Percentiles rank a stretch among this genome's conserved stretches.
These are phyloP conservation scores for Sinodicranocentrus sp. DNA, from an alignment of 2,888 invertebrate genomes.

Conservation along the genomic window DNA sequence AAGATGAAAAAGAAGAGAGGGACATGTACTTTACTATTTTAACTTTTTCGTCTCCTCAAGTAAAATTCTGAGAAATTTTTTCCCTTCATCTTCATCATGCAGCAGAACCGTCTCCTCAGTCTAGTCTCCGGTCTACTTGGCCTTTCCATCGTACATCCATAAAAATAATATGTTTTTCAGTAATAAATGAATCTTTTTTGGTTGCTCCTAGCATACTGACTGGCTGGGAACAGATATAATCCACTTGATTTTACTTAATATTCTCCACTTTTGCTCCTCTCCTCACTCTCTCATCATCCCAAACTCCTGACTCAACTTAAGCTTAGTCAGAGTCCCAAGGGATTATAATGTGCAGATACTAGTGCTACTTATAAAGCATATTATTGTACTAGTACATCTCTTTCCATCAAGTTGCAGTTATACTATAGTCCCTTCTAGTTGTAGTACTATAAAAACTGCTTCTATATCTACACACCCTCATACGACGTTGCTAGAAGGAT, in stretches of 20 bases:
- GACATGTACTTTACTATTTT: not conserved
- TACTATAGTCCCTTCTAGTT: not conserved
- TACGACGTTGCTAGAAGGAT: not conserved
- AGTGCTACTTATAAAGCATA: not conserved
- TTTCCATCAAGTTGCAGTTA: constrained; percentile 4
- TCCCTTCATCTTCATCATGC: constrained; percentile 3
- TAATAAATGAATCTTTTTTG: not conserved
- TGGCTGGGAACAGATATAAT: constrained; percentile 12
- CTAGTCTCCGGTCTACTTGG: not conserved
- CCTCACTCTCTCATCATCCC: not conserved
- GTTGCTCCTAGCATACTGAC: not conserved
- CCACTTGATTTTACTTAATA: constrained; percentile 25
- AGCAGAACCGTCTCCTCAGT: not conserved
- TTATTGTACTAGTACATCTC: not conserved
- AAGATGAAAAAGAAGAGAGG: not conserved
- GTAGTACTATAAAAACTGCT: not conserved
- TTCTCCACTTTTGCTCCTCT: not conserved
- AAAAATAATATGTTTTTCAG: not conserved
- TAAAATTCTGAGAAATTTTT: constrained; percentile 4
- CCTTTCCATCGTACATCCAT: not conserved
- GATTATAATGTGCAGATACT: not conserved
- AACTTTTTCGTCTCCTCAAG: not conserved
- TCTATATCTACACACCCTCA: not conserved
- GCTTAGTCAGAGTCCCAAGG: constrained; percentile 9
- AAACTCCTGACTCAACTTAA: not conserved